These are phyloP conservation scores for Oncorhynchus tshawytscha DNA, from an alignment of 2,113 vertebrate species.

Conservation along the genomic window DNA sequence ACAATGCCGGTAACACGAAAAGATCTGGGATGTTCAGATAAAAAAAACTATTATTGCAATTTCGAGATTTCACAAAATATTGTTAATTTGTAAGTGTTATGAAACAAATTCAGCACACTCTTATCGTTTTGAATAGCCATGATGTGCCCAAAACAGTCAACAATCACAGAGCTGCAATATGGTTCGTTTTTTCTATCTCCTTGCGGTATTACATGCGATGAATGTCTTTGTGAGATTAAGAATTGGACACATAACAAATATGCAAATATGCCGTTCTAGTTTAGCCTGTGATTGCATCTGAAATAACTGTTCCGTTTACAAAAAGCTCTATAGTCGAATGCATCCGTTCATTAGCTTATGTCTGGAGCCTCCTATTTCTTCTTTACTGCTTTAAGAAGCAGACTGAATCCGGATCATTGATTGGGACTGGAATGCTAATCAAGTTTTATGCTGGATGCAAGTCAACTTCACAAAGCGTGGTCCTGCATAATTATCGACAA, in stretches of 20 bases:
- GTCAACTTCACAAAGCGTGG: conserved; percentile 69
- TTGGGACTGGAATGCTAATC: conserved; percentile 65
- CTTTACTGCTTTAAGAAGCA: conserved; percentile 37
- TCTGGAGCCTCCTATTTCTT: conserved; percentile 5
- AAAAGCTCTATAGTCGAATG: not conserved
- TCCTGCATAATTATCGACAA: conserved; percentile 48
- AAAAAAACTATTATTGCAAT: not conserved
- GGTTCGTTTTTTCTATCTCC: conserved; percentile 19
- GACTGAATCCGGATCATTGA: conserved; percentile 42
- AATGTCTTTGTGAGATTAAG: not conserved
- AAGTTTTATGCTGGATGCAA: conserved; percentile 58
- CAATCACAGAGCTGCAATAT: conserved; percentile 60
- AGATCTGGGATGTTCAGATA: conserved; percentile 14
- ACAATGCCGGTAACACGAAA: not conserved
- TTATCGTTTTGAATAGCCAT: not conserved
- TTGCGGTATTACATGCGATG: conserved; percentile 2
- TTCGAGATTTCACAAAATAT: not conserved
- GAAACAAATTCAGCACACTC: not conserved
- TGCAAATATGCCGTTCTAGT: not conserved
- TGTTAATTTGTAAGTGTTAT: not conserved
- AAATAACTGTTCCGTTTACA: not conserved
- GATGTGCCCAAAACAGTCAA: not conserved
- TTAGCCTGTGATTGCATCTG: not conserved
- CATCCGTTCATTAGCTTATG: not conserved
- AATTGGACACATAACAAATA: not conserved